These are phyloP conservation scores for Garra rufa DNA, from an alignment of 2,113 vertebrate genomes.

Conservation along the genomic window DNA sequence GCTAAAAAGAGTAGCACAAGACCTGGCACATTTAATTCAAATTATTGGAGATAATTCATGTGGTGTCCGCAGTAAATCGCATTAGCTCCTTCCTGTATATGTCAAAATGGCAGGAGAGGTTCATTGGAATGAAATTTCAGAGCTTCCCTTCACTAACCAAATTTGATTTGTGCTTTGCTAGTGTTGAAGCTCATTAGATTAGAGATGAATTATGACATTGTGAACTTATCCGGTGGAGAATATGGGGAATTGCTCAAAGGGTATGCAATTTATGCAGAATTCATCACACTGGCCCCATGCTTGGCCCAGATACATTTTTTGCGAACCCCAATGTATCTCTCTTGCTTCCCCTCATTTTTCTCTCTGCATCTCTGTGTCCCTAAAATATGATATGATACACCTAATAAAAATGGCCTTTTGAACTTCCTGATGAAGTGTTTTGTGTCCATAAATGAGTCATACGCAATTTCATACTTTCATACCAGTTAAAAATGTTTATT, in stretches of 20 bases:
- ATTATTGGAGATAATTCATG: conserved; percentile 57
- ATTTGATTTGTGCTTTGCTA: conserved; percentile 58
- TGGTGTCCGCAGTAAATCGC: conserved; percentile 42
- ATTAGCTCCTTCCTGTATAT: conserved; percentile 50
- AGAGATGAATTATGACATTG: conserved; percentile 54
- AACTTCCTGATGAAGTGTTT: not conserved
- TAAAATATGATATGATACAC: not conserved
- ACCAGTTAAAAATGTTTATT: not conserved
- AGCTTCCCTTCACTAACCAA: conserved; percentile 47
- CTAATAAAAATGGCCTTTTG: conserved; percentile 8
- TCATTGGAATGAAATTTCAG: conserved; percentile 56
- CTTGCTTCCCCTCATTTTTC: not conserved
- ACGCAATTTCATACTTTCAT: not conserved
- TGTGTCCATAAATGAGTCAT: not conserved
- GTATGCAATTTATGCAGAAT: conserved; percentile 46
- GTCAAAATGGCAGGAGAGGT: conserved; percentile 49
- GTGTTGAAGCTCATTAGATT: conserved; percentile 55
- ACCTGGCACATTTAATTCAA: conserved; percentile 51
- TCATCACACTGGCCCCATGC: conserved; percentile 12
- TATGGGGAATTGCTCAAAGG: conserved; percentile 45
- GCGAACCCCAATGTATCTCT: not conserved
- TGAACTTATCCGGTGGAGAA: conserved; percentile 43
- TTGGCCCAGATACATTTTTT: not conserved
- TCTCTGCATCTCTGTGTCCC: not conserved
- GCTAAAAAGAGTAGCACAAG: conserved; percentile 44